Conservation (phyloP, 1,140 invertebrate genomes). For the Pentalonia nigronervosa region DNA sequence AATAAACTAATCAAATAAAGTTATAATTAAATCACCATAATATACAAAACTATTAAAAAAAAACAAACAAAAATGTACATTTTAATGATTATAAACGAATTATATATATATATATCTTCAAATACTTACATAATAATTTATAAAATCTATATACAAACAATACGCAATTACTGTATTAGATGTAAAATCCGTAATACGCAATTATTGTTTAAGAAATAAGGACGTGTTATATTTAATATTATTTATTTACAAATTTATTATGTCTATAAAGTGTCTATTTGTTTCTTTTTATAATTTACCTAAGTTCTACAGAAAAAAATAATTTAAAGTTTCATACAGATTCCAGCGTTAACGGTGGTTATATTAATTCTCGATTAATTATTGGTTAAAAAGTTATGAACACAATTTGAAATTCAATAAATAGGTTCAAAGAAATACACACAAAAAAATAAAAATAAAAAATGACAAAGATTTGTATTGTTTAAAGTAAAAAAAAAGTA, state of each 20-base stretch:
- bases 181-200: too few relatives aligned
- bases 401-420: not conserved
- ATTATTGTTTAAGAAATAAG: not conserved
- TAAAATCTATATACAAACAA: not conserved
- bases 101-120: not conserved
- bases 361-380: not conserved
- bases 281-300: not conserved
- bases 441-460: not conserved
- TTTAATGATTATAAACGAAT: not conserved
- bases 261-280: not conserved
- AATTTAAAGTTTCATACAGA: not conserved
- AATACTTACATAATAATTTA: not conserved
- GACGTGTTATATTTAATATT: not conserved
- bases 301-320: not conserved
- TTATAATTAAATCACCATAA: not conserved
- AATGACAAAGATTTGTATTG: not conserved
- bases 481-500: not conserved
- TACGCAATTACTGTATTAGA: too few relatives aligned
- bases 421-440: not conserved
- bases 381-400: not conserved
- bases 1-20: not conserved
- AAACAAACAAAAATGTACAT: not conserved
- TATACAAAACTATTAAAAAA: not conserved
- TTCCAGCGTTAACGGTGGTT: not conserved
- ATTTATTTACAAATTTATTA: not conserved